Percentiles rank a stretch among this genome's conserved stretches.
These are phyloP conservation scores for Paraescarpia echinospica DNA, from an alignment of 1,140 invertebrate species.

Conservation along the genomic window DNA sequence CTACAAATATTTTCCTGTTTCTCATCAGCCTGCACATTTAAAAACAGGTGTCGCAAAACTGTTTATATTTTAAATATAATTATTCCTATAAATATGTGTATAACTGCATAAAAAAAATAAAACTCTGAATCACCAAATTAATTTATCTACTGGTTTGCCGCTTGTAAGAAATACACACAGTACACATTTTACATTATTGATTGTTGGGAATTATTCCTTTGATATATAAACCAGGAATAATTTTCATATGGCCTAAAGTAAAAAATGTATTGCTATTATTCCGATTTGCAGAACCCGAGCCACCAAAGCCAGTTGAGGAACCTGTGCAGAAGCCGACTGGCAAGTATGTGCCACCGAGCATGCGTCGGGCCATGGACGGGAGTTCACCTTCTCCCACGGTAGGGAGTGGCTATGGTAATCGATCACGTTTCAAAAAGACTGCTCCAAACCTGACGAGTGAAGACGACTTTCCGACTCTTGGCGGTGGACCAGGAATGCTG, in stretches of 20 bases:
- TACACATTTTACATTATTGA: too few species aligned
- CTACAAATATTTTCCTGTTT: too few species aligned
- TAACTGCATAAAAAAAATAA: too few species aligned
- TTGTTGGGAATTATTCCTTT: too few species aligned
- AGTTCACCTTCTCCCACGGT: not conserved
- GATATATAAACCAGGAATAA: too few species aligned
- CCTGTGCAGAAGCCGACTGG: slow-evolving; percentile 5
- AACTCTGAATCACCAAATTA: too few species aligned
- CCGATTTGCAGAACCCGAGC: not conserved
- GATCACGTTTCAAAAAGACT: not conserved
- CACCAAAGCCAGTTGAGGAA: not conserved
- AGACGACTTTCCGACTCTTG: slow-evolving; percentile 13
- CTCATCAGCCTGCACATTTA: too few species aligned
- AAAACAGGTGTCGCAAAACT: too few species aligned
- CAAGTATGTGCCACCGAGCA: slow-evolving; percentile 11
- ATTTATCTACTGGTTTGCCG: too few species aligned
- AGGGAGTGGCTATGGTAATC: not conserved
- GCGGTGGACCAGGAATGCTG: not conserved
- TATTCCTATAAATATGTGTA: too few species aligned
- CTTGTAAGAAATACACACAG: too few species aligned
- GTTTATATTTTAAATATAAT: too few species aligned
- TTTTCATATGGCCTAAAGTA: not conserved
- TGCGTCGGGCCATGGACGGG: slow-evolving; percentile 8
- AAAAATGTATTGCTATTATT: not conserved
- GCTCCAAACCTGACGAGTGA: slow-evolving; percentile 20